Base-by-base conservation (phyloP, 2,888 invertebrate species). In the Catocala fraxini region DNA sequence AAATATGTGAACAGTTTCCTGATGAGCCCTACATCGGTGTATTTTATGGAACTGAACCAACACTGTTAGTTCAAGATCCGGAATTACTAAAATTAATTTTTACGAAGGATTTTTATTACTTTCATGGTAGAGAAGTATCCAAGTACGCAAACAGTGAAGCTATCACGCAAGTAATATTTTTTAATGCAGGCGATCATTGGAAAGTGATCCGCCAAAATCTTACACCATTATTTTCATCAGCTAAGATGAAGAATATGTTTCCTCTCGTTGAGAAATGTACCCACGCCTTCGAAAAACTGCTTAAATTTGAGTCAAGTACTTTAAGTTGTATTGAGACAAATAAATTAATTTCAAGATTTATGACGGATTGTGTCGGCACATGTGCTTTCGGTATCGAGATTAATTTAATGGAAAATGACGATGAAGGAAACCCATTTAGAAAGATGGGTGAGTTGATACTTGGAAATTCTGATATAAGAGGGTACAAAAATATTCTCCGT, bases 31-130 rank as follows among this genome's bases (percentile, higher is more conserved):
- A 72, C 41, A 59, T 79, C 11, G 77, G 79, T 1, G 68, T 68
- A 5, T 77, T 66, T 56, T 73, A 60, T 33, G 77, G 79, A 6
- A 73, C 71, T 3, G 72, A 76, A 46, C 77, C 78, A 4, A 66
- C 65, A 5, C 64, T 78, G 4, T 51, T 79, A n/a, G 70, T 77
- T 6, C 58, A 70, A 51, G 77, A 77, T 49, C 73, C 77, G 2
- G 70, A 74, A 15, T 10, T 75, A 3, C 56, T 79, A 12, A 79
- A 71, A 51, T 51, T 69, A 0, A 61, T 78, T 34, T 65, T 63
- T 9, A 67, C 71, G 0, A 77, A 77, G 42, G 78, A 80, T 51
- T 80, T 73, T 47, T 71, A 75, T 51, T 71, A 73, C 57, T 80
- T 77, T 59, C 69, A 67, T 58, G 70, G 69, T 33, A 67, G 77